A percentile compares a stretch with the other conserved stretches of the same genome.
These are phyloP conservation scores for Onychomys torridus DNA, from an alignment of 2,797 vertebrate genomes.

Conservation along the genomic window DNA sequence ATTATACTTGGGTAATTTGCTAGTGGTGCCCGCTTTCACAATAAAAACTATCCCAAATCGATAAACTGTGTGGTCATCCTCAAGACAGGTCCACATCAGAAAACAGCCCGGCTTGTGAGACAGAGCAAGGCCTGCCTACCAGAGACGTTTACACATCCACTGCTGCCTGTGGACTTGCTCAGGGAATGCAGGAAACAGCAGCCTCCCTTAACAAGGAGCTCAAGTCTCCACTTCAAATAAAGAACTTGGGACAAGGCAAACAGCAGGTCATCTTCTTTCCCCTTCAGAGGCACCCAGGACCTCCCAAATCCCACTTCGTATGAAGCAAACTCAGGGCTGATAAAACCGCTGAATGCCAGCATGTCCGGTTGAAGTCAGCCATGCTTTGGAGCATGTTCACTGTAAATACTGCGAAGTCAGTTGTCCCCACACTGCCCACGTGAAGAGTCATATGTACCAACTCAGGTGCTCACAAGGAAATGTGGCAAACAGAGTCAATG, in stretches of 20 bases:
- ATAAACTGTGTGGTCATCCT: neutral
- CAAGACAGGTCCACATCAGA: neutral
- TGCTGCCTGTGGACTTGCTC: neutral
- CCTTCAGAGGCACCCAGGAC: neutral
- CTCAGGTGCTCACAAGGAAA: neutral
- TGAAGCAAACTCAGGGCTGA: neutral
- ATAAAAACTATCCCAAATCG: neutral
- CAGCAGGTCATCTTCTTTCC: neutral
- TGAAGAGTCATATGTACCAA: neutral
- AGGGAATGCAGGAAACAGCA: neutral
- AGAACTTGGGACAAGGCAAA: conserved; percentile 52
- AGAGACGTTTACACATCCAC: neutral
- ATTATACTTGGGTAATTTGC: neutral
- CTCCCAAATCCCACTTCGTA: neutral
- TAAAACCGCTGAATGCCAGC: neutral
- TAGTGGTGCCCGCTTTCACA: neutral
- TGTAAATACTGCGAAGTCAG: neutral
- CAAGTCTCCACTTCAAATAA: conserved; percentile 28
- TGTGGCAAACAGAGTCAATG: neutral
- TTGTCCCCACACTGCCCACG: neutral
- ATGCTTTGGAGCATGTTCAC: neutral
- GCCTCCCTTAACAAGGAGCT: conserved; percentile 28
- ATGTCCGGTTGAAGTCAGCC: neutral
- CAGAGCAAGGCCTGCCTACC: neutral
- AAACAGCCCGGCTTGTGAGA: neutral